Base-by-base conservation (phyloP, 2,797 vertebrate genomes). In the Argyrosomus regius region DNA sequence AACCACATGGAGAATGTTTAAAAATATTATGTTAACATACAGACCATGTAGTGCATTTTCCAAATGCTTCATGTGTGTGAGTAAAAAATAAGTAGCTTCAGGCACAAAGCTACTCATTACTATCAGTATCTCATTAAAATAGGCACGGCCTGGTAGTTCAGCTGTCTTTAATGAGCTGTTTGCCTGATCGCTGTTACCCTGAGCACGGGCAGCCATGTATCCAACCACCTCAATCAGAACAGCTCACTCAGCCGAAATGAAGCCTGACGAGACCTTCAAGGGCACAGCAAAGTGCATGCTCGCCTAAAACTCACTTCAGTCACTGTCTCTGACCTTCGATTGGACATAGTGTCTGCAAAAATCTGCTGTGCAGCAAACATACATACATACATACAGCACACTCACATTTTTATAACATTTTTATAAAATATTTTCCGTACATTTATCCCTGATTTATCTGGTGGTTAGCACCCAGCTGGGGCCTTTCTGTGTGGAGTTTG, bases 41-140 rank as follows among this genome's bases (percentile, higher is more conserved):
- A 13, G 14, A 61, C 16, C 11, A 16, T 24, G 0, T 13, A 10
- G 16, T 28, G 10, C 35, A 16, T 50, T 67, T 6, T 0, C 22
- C 10, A 3, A 35, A 3, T 35, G 24, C 14, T 53, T 56, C 20
- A 24, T 49, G 28, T 31, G 12, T 66, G 43, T 66, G 48, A 43
- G 12, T 54, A 39, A 65, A 52, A n/a, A 43, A 54, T 16, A 41
- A 57, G 46, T 12, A 1, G 54, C 78, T 52, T 66, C 35, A 35
- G 77, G 66, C 72, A 7, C 8, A 14, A 14, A 64, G 28, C 65
- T 54, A 4, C 72, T 74, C 3, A 9, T 77, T 59, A n/a, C 72
- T 68, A 56, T 74, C 78, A 50, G 54, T 46, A n/a, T 66, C 82
- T 86, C 81, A 80, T 84, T 87, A 76, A 87, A 88, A 75, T 59